Base-by-base conservation (phyloP, 2,888 invertebrate genomes). In the Stratiomys singularior region DNA sequence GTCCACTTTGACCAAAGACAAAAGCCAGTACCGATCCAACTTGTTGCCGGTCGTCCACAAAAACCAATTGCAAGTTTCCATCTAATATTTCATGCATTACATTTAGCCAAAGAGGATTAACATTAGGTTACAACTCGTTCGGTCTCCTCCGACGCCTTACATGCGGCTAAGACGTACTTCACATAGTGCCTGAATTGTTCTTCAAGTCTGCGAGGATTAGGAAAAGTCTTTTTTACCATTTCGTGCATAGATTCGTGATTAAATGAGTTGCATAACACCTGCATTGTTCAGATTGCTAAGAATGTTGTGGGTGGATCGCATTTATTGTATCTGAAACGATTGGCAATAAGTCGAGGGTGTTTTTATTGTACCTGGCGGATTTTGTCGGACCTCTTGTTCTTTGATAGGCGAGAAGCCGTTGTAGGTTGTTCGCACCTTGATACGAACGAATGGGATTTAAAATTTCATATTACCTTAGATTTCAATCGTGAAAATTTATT, bases 201-300 rank as follows among this genome's bases (percentile, higher is more conserved):
- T 52, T 52, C 60, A 7, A 18, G 23, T 1, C 23, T 21, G 23
- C 21, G 18, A 60, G 60, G n/a, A 25, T 60, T 60, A 13, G 52
- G 52, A 52, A 52, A 52, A 18, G 52, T 18, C 18, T 4, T 52
- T 56, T 18, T 60, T 60, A 25, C n/a, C 23, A 60, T 21, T 60
- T 25, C 60, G 25, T 60, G 60, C 60, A 60, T 60, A 18, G 37
- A 37, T 66, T 66, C 66, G 44, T 66, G 66, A 66, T 66, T 44
- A 66, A 66, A 18, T 21, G 44, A 27, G 28, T 66, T 66, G 44
- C 66, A n/a, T 44, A 66, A 66, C 28, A 11, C 5, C 18, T 66
- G 66, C 66, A 66, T 66, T 66, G 66, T 66, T 66, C 37, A 18
- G 21, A 66, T 66, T 66, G 66, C 44, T 30, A 1, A 21, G 37